Conservation (phyloP, 2,113 vertebrate species). For the Pterocles orientalis region DNA sequence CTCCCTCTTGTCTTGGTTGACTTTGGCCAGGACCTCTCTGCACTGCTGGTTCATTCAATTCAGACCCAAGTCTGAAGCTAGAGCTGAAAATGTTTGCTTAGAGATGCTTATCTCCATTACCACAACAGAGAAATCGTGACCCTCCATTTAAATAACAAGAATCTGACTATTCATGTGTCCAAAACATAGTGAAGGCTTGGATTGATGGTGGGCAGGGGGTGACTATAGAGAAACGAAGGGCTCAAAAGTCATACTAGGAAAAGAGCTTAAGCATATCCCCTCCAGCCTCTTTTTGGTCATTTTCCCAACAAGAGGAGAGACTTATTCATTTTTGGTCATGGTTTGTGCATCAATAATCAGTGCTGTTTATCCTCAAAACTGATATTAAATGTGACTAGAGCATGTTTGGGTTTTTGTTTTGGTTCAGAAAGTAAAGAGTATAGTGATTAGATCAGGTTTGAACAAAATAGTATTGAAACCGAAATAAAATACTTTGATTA, state of each 20-base stretch:
- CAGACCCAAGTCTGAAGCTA: neutral
- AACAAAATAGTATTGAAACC: neutral
- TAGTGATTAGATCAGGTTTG: neutral
- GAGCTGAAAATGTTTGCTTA: neutral
- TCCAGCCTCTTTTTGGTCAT: neutral
- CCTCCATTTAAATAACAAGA: neutral
- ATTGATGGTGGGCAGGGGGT: neutral
- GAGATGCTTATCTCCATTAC: neutral
- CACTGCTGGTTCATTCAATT: neutral
- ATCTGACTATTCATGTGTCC: neutral
- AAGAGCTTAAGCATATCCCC: neutral
- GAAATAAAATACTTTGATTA: neutral
- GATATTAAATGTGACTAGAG: neutral
- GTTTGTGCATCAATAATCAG: neutral
- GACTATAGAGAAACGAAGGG: neutral
- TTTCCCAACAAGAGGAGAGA: neutral
- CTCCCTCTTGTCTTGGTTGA: slow-evolving; percentile 31
- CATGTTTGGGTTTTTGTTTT: neutral
- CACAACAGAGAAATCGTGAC: neutral
- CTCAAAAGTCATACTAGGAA: neutral
- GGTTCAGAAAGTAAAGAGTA: neutral
- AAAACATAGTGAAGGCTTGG: neutral
- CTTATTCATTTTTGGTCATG: neutral
- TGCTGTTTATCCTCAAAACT: neutral
- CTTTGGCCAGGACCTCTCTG: slow-evolving; percentile 15